Evolutionary conservation across 2,888 invertebrate genomes (phyloP), one percentile per base, ranked within the genome.

Genomic region (Drosophila mettleri): DNA sequence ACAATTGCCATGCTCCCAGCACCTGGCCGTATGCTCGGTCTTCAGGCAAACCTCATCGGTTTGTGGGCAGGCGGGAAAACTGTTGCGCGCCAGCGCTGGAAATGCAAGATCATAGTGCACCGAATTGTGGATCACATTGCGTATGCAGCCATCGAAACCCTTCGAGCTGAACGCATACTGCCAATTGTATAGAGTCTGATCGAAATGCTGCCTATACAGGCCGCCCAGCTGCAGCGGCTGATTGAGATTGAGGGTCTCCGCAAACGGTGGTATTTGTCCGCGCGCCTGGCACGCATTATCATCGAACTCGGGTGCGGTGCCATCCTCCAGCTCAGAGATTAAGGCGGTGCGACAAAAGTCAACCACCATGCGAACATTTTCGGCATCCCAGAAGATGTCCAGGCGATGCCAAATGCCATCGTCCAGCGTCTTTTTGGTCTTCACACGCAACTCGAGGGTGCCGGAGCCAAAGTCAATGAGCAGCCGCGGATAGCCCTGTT

Each of bases 401-500:
- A 99, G 93, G 36, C 98, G 94, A 92, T 99, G 99, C 99, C 99
- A 99, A 90, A 97, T 96, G 3, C 99, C 99, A 91, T 99, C 99
- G 91, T 98, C 97, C 57, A 98, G 93, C 0, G 95, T 95, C 90
- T 96, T 95, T 88, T 97, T 96, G 0, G 96, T 96, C 93, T 96
- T 96, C 0, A 97, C 96, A 90, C 96, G 94, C 45, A 97, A 93
- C 92, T 97, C 98, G 70, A 97, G 93, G 0, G 98, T 97, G 24
- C 98, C 98, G 0, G 98, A 97, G 1, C 99, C 99, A 91, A 98
- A 98, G 93, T 99, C 98, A 69, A 99, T 95, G 14, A 98, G 93
- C 41, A 99, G 93, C 70, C 97, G 93, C 0, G 98, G 98, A 90
- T 96, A 96, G 18, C 98, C 98, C 77, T 97, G 95, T 90, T 97